A percentile compares a stretch with the other conserved stretches of the same genome.
Evolutionary conservation across 2,888 invertebrate species (phyloP).

Genomic region (Stenodema calcarata): DNA sequence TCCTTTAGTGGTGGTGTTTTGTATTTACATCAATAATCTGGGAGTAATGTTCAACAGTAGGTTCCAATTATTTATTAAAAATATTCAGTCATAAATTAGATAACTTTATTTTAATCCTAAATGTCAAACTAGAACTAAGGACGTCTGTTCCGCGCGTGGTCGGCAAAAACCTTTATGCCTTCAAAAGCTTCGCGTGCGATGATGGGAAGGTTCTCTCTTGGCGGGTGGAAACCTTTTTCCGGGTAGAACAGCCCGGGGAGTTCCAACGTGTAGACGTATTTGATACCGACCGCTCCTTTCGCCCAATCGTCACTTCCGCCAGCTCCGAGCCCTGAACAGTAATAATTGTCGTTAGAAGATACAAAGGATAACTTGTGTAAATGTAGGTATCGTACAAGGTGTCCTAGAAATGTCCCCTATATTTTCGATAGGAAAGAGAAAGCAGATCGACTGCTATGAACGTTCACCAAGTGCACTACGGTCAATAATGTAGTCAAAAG

Average conservation of each 20-base stretch:
- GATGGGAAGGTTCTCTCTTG: conserved; percentile 31
- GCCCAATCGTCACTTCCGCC: conserved; percentile 93
- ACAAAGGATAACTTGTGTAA: too few species aligned
- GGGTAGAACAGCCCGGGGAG: conserved; percentile 67
- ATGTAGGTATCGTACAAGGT: too few species aligned
- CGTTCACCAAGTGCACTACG: too few species aligned
- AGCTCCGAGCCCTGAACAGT: conserved; percentile 64
- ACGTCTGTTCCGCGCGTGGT: conserved; percentile 3
- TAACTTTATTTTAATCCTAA: neutral
- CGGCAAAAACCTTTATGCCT: conserved; percentile 50
- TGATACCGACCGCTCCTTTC: conserved; percentile 78
- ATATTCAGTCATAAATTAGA: neutral
- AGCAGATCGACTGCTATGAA: too few species aligned
- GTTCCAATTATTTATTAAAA: too few species aligned
- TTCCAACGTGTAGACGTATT: conserved; percentile 89
- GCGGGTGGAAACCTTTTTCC: conserved; percentile 50
- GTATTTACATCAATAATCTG: too few species aligned
- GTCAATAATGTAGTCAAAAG: too few species aligned
- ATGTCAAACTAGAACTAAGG: neutral
- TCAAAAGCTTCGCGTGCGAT: conserved; percentile 51
- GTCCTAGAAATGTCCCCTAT: too few species aligned
- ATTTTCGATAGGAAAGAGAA: too few species aligned
- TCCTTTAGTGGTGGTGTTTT: too few species aligned
- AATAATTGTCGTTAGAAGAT: too few species aligned
- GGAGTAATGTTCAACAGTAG: too few species aligned